These are phyloP conservation scores for Napeogenes inachia DNA, from an alignment of 2,888 invertebrate genomes.

Conservation along the genomic window DNA sequence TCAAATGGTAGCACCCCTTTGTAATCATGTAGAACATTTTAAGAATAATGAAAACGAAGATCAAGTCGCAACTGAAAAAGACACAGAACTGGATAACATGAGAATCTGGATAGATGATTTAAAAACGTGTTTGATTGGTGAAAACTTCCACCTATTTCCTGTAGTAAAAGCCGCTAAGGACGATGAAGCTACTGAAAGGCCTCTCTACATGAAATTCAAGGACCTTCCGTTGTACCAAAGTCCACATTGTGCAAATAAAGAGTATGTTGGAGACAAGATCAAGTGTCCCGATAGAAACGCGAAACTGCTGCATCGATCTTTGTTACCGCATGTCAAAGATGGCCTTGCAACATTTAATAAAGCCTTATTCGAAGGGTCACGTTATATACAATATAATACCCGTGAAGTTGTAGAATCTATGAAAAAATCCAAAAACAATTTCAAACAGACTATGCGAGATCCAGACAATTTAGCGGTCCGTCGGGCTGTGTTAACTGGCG, in stretches of 20 bases:
- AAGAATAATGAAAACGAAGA: slow-evolving; percentile 35
- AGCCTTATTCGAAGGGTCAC: too few species aligned
- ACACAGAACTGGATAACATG: slow-evolving; percentile 23
- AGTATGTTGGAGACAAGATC: slow-evolving; percentile 36
- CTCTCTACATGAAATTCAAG: slow-evolving; percentile 54
- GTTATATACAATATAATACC: slow-evolving; percentile 8
- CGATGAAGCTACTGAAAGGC: slow-evolving; percentile 39
- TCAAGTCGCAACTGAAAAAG: slow-evolving; percentile 20
- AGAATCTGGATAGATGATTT: slow-evolving; percentile 47
- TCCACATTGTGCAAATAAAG: slow-evolving; percentile 54
- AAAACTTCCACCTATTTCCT: slow-evolving; percentile 44
- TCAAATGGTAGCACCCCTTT: not conserved
- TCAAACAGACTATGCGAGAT: slow-evolving; percentile 44
- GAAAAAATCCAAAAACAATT: slow-evolving; percentile 31
- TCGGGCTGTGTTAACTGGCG: slow-evolving; percentile 36
- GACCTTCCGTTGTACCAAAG: slow-evolving; percentile 53
- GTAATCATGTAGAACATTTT: slow-evolving; percentile 1
- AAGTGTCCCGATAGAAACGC: slow-evolving; percentile 43
- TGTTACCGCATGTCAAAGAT: slow-evolving; percentile 44
- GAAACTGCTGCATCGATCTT: slow-evolving; percentile 43
- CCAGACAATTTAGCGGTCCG: slow-evolving; percentile 41
- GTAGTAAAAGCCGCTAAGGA: slow-evolving; percentile 42
- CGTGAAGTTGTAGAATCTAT: slow-evolving; percentile 24
- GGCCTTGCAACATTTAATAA: slow-evolving; percentile 30
- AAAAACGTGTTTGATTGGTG: slow-evolving; percentile 40